Percentiles rank a stretch among this genome's conserved stretches.
Conservation (phyloP, 2,797 vertebrate species). For the Anisognathus igniventris region DNA sequence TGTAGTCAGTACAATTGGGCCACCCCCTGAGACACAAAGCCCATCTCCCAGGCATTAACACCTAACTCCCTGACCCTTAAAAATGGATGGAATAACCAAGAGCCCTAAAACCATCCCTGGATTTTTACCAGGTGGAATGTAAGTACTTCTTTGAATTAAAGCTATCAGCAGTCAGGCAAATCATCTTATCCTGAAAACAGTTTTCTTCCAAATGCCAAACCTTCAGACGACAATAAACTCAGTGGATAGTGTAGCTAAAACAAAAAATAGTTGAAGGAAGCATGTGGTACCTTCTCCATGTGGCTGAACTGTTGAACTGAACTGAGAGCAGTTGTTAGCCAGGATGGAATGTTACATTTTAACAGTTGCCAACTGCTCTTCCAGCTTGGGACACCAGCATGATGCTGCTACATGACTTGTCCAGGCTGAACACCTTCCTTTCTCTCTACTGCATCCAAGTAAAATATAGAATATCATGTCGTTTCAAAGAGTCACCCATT, state of each 20-base stretch:
- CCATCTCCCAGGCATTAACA: not conserved
- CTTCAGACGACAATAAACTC: conserved; percentile 47
- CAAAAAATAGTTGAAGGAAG: not conserved
- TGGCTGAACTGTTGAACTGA: conserved; percentile 44
- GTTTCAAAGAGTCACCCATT: not conserved
- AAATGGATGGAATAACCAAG: not conserved
- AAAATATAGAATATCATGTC: not conserved
- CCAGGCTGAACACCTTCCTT: not conserved
- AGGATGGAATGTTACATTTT: conserved; percentile 60
- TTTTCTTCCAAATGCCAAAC: not conserved
- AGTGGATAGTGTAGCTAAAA: not conserved
- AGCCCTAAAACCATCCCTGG: not conserved
- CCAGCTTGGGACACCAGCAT: conserved; percentile 59
- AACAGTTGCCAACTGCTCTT: conserved; percentile 55
- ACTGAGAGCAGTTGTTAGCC: conserved; percentile 62
- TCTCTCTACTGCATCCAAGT: not conserved
- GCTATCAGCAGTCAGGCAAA: conserved; percentile 19
- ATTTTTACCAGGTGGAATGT: not conserved
- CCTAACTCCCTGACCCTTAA: not conserved
- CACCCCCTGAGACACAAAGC: not conserved
- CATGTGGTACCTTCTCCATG: conserved; percentile 70
- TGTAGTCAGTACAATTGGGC: not conserved
- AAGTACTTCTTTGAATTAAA: not conserved
- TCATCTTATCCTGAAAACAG: conserved; percentile 15
- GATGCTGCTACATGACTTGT: conserved; percentile 40